Evolutionary conservation across 2,797 vertebrate species (phyloP).

Genomic region (Apogon hyalosoma): DNA sequence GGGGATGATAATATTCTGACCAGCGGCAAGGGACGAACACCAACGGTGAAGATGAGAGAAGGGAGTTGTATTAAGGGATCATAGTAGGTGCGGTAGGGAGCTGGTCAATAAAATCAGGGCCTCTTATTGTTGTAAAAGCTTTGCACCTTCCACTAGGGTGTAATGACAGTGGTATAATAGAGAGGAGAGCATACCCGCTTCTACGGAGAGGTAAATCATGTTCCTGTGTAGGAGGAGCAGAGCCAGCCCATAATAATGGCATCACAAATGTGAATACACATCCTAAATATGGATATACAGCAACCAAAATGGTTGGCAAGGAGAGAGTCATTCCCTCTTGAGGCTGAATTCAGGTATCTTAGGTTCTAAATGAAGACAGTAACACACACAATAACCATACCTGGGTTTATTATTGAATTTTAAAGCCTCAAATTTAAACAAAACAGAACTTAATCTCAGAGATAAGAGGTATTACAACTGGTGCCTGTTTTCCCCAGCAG

Average conservation of each 20-base stretch:
- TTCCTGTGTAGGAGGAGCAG: constrained; percentile 36
- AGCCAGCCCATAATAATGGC: constrained; percentile 7
- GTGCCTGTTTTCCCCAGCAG: neutral
- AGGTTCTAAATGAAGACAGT: neutral
- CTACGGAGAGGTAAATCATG: constrained; percentile 36
- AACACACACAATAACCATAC: neutral
- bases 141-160: constrained; percentile 28
- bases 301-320: constrained; percentile 4
- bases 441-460: constrained; percentile 8
- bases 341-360: neutral
- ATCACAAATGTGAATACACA: constrained; percentile 11
- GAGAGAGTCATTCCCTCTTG: neutral
- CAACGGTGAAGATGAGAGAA: constrained; percentile 4
- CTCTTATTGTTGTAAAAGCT: constrained; percentile 44
- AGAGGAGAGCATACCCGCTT: constrained; percentile 23
- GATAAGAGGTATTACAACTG: constrained; percentile 20
- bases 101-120: constrained; percentile 33
- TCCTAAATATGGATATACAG: constrained; percentile 16
- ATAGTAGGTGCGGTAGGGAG: constrained; percentile 16
- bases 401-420: neutral
- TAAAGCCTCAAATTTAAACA: neutral
- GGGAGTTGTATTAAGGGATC: constrained; percentile 14
- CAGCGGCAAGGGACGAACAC: constrained; percentile 20
- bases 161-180: constrained; percentile 29
- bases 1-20: constrained; percentile 22